Conservation (phyloP, 1,140 invertebrate species). For the Oryctes rhinoceros region DNA sequence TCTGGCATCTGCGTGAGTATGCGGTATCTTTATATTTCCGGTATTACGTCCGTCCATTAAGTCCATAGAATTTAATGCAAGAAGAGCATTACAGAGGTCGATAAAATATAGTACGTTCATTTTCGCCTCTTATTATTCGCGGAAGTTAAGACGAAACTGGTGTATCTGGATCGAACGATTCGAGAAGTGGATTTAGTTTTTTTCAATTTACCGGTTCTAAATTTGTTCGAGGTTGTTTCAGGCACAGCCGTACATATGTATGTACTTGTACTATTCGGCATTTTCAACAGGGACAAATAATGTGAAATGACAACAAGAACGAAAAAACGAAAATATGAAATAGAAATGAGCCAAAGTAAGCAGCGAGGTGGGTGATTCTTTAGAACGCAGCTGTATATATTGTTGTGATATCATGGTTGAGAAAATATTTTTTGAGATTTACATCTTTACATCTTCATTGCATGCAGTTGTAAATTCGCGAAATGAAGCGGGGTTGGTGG, state of each 20-base stretch:
- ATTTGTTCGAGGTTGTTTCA: not conserved
- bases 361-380: too few relatives aligned
- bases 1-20: not conserved
- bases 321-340: too few relatives aligned
- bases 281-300: too few relatives aligned
- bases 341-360: too few relatives aligned
- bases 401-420: too few relatives aligned
- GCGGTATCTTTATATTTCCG: not conserved
- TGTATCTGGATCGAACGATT: not conserved
- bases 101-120: not conserved
- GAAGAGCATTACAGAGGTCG: not conserved
- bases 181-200: not conserved
- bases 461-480: too few relatives aligned
- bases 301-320: too few relatives aligned
- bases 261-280: too few relatives aligned
- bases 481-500: too few relatives aligned
- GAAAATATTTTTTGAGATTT: too few relatives aligned
- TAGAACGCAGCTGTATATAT: too few relatives aligned
- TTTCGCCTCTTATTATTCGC: not conserved
- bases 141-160: not conserved
- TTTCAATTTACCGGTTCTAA: not conserved
- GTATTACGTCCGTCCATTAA: not conserved
- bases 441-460: too few relatives aligned
- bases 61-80: not conserved
- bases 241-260: not conserved